Conservation (phyloP, 2,888 invertebrate species). For the Deilephila porcellus region DNA sequence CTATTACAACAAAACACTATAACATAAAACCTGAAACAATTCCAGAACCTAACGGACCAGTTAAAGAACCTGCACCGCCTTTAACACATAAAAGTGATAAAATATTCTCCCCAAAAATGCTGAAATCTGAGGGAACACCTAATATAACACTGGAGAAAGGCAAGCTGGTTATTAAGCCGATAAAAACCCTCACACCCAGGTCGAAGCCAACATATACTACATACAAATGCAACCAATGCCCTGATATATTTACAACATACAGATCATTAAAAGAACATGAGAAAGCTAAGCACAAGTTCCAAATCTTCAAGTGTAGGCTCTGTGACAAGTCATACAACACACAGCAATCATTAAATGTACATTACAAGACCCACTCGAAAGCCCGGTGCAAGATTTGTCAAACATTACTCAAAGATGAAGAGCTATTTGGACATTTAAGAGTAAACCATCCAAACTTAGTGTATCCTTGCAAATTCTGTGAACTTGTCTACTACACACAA, state of each 20-base stretch:
- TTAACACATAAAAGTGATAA: slow-evolving; percentile 31
- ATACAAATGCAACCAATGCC: slow-evolving; percentile 53
- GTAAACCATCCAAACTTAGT: slow-evolving; percentile 51
- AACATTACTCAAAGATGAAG: slow-evolving; percentile 46
- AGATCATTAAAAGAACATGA: slow-evolving; percentile 57
- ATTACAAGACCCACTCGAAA: slow-evolving; percentile 55
- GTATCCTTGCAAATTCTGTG: slow-evolving; percentile 55
- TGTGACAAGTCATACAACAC: slow-evolving; percentile 58
- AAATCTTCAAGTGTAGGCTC: slow-evolving; percentile 53
- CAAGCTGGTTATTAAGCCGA: slow-evolving; percentile 52
- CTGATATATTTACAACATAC: slow-evolving; percentile 55
- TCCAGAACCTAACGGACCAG: slow-evolving; percentile 30
- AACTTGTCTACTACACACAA: slow-evolving; percentile 54
- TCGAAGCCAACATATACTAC: slow-evolving; percentile 46
- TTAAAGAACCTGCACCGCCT: slow-evolving; percentile 37
- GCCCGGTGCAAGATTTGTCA: slow-evolving; percentile 58
- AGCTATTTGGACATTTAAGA: slow-evolving; percentile 56
- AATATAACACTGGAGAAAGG: slow-evolving; percentile 46
- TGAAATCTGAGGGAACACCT: neutral
- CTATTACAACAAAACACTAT: slow-evolving; percentile 20
- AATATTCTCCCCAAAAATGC: neutral
- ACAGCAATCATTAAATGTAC: slow-evolving; percentile 56
- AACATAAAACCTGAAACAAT: neutral
- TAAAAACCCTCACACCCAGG: slow-evolving; percentile 39
- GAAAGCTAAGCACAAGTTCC: slow-evolving; percentile 52